Evolutionary conservation across 2,113 vertebrate species (phyloP).

Genomic region (Hemiscyllium ocellatum): DNA sequence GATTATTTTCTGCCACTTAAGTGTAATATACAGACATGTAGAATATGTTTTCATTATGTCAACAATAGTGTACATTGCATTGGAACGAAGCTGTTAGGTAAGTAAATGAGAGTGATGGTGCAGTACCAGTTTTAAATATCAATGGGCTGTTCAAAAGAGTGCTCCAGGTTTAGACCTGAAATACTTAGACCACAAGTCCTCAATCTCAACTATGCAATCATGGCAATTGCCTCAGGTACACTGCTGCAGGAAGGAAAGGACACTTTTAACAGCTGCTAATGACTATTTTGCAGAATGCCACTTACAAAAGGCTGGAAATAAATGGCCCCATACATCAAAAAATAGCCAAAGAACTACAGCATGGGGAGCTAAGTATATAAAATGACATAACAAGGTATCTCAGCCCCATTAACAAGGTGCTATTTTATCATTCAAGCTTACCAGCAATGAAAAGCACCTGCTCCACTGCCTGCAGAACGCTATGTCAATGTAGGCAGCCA

Average conservation of each 20-base stretch:
- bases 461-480: background rate
- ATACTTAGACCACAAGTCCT: background rate
- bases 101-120: background rate
- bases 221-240: background rate
- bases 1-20: background rate
- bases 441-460: background rate
- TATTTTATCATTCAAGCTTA: background rate
- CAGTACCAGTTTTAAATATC: background rate
- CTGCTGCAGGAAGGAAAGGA: background rate
- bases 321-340: background rate
- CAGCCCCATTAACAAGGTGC: background rate
- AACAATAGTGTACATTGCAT: background rate
- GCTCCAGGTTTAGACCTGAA: background rate
- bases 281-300: background rate
- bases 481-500: background rate
- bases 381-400: background rate
- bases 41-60: background rate
- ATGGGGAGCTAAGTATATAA: background rate
- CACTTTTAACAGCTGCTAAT: background rate
- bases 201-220: background rate
- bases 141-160: background rate
- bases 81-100: background rate
- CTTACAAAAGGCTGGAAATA: background rate
- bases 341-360: background rate
- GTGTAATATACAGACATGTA: background rate